phyloP scores from a whole-genome alignment of 2,113 vertebrate genomes.

The Elgaria multicarinata region DNA sequence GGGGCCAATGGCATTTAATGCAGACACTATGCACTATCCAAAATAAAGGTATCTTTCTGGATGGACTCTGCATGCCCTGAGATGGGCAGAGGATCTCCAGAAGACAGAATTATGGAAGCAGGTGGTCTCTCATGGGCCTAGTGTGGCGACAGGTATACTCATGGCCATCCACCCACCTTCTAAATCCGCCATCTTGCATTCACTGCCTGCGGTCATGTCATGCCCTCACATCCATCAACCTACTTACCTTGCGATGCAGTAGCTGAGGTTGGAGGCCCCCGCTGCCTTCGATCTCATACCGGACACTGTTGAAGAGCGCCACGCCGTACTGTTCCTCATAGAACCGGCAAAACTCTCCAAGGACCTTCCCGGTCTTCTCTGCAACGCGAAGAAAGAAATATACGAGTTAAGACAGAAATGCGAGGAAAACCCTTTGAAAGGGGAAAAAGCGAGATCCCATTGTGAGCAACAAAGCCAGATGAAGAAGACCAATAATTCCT shows the following conservation, averaged over 20 bases:
- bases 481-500: no score
- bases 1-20: no score
- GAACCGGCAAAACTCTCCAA: constrained; percentile 83
- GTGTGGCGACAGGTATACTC: no score
- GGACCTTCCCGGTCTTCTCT: constrained; percentile 84
- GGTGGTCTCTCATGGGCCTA: background rate
- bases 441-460: background rate
- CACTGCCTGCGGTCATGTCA: no score
- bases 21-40: no score
- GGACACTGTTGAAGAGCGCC: constrained; percentile 91
- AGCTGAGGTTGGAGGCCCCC: constrained; percentile 88
- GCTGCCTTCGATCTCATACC: constrained; percentile 91
- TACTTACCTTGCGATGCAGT: constrained; percentile 90
- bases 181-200: no score
- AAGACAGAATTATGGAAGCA: background rate
- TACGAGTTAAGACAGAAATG: accelerated
- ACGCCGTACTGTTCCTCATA: constrained; percentile 91
- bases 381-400: constrained; percentile 27
- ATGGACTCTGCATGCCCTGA: no score
- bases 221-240: accelerated
- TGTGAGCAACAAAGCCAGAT: background rate
- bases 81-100: no score
- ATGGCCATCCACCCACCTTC: background rate
- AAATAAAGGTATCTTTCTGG: no score
- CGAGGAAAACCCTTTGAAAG: background rate